These are phyloP conservation scores for Aethes cnicana DNA, from an alignment of 2,888 invertebrate genomes.

Conservation along the genomic window DNA sequence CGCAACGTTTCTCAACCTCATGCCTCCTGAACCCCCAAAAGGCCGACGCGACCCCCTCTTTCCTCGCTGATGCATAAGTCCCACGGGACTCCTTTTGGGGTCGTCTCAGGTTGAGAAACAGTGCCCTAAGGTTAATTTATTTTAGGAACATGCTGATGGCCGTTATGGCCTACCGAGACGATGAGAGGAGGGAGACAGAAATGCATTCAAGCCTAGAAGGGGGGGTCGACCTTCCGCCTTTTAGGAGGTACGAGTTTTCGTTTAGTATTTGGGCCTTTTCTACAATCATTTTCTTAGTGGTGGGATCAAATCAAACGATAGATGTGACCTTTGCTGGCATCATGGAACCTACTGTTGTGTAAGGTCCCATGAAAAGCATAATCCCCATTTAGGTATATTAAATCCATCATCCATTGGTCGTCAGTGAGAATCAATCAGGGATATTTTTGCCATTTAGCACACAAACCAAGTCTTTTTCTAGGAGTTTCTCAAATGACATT, in stretches of 20 bases:
- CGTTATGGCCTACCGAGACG: slow-evolving; percentile 24
- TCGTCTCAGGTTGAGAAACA: slow-evolving; percentile 22
- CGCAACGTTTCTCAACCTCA: slow-evolving; percentile 23
- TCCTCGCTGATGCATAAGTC: slow-evolving; percentile 1
- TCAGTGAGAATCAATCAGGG: too few relatives aligned
- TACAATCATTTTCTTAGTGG: neutral
- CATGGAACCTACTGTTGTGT: too few relatives aligned
- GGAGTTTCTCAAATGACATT: too few relatives aligned
- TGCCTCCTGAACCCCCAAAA: slow-evolving; percentile 6
- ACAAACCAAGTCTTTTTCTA: too few relatives aligned
- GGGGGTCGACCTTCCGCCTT: slow-evolving; percentile 18
- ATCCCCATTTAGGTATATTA: too few relatives aligned
- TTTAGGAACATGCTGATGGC: slow-evolving; percentile 27
- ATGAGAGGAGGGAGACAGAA: slow-evolving; percentile 10
- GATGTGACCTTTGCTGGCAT: too few relatives aligned
- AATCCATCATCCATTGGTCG: too few relatives aligned
- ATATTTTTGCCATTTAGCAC: too few relatives aligned
- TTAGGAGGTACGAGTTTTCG: slow-evolving; percentile 21
- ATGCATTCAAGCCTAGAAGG: slow-evolving; percentile 25
- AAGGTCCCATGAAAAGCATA: too few relatives aligned
- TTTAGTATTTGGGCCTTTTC: neutral
- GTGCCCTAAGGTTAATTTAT: slow-evolving; percentile 14
- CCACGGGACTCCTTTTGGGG: slow-evolving; percentile 19
- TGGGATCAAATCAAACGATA: too few relatives aligned
- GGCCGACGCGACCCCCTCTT: slow-evolving; percentile 12